These are phyloP conservation scores for Petrocephalus zakoni DNA, from an alignment of 2,113 vertebrate genomes.

Conservation along the genomic window DNA sequence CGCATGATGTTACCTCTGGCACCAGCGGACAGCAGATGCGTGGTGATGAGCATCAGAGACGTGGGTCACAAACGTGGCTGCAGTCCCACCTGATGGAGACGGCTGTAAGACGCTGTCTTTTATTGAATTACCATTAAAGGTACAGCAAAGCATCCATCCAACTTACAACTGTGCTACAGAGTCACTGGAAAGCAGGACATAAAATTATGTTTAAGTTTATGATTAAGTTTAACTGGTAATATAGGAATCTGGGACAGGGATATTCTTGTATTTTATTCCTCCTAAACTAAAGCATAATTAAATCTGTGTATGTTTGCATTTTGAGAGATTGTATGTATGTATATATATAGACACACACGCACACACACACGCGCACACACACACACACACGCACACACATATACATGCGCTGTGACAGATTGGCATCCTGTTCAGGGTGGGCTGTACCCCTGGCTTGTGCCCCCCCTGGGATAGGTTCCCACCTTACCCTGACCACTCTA, in stretches of 20 bases:
- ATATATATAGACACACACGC: too few species aligned
- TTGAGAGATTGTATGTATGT: background rate
- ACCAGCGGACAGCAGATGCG: background rate
- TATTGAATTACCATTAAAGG: background rate
- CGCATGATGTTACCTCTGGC: background rate
- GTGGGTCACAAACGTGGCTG: background rate
- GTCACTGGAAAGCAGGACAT: background rate
- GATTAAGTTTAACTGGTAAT: background rate
- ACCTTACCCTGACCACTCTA: background rate
- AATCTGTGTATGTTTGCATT: background rate
- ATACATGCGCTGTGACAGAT: background rate
- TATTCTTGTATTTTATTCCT: background rate
- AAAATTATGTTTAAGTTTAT: background rate
- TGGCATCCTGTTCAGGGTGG: background rate
- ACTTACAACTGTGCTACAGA: background rate
- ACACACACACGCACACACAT: too few species aligned
- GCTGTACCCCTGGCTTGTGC: background rate
- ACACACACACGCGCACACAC: too few species aligned
- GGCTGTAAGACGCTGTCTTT: background rate
- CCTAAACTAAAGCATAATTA: background rate
- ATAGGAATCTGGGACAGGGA: background rate
- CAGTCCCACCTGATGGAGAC: background rate
- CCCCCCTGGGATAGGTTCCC: background rate
- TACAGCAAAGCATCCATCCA: background rate
- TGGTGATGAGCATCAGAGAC: background rate